These are phyloP conservation scores for Drosophila insularis DNA, from an alignment of 1,140 invertebrate species.

Conservation along the genomic window DNA sequence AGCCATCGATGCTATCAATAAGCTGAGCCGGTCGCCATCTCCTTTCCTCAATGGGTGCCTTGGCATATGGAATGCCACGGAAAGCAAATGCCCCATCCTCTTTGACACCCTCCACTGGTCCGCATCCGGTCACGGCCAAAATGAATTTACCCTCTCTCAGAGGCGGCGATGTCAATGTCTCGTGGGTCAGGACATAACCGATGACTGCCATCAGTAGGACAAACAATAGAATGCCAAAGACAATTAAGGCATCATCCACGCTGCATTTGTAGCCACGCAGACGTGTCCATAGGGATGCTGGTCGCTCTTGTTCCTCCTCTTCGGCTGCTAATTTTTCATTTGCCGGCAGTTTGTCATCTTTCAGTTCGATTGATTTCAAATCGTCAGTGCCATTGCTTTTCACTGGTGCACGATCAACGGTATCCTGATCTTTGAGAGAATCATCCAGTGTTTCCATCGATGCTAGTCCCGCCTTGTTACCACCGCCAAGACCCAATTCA, in stretches of 20 bases:
- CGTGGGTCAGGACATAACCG: constrained; percentile 85
- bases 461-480: constrained; percentile 86
- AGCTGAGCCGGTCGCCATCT: constrained; percentile 89
- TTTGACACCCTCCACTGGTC: constrained; percentile 88
- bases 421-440: constrained; percentile 83
- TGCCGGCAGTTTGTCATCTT: constrained; percentile 61
- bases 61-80: constrained; percentile 92
- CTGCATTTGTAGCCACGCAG: constrained; percentile 75
- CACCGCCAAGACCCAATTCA: constrained; percentile 83
- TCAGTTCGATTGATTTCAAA: constrained; percentile 86
- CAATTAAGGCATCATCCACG: constrained; percentile 84
- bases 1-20: constrained; percentile 87
- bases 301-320: constrained; percentile 72
- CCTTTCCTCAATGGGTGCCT: constrained; percentile 87
- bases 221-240: constrained; percentile 84
- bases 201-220: constrained; percentile 87
- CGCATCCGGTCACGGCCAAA: constrained; percentile 89
- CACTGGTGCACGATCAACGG: constrained; percentile 82
- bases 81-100: constrained; percentile 91
- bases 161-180: constrained; percentile 83
- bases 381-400: constrained; percentile 85
- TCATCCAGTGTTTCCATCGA: constrained; percentile 90
- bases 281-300: constrained; percentile 65
- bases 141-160: constrained; percentile 88
- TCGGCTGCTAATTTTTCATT: constrained; percentile 66